Evolutionary conservation across 1,140 invertebrate species (phyloP).

Genomic region (Tribolium madens): DNA sequence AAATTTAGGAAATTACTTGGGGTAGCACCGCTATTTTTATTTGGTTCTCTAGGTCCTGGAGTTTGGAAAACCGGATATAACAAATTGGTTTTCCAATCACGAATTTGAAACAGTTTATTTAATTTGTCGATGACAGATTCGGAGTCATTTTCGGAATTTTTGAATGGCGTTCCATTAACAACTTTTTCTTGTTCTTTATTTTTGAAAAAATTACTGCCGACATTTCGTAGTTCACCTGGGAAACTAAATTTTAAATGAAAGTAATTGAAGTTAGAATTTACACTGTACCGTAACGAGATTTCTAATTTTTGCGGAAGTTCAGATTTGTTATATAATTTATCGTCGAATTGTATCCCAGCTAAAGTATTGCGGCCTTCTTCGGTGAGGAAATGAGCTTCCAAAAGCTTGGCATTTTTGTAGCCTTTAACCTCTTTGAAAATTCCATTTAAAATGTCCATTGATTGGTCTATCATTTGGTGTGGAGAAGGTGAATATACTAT

Average conservation of each 20-base stretch:
- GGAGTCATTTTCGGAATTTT: not conserved
- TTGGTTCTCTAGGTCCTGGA: slow-evolving; percentile 73
- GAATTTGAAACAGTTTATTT: not conserved
- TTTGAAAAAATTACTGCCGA: slow-evolving; percentile 64
- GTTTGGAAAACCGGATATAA: slow-evolving; percentile 76
- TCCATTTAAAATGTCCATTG: not conserved
- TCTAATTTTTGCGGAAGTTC: slow-evolving; percentile 67
- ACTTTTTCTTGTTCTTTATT: slow-evolving; percentile 48
- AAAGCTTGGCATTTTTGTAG: not conserved
- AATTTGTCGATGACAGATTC: not conserved
- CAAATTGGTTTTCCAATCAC: slow-evolving; percentile 75
- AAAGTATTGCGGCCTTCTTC: slow-evolving; percentile 58
- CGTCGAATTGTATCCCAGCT: slow-evolving; percentile 70
- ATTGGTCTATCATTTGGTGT: not conserved
- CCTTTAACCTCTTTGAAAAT: not conserved
- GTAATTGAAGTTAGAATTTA: not conserved
- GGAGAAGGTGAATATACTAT: slow-evolving; percentile 8
- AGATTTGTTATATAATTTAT: slow-evolving; percentile 64
- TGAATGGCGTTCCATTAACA: not conserved
- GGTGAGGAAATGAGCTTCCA: not conserved
- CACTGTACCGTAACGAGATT: slow-evolving; percentile 68
- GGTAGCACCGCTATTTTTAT: slow-evolving; percentile 69
- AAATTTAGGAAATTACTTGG: slow-evolving; percentile 69
- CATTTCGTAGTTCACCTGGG: slow-evolving; percentile 71
- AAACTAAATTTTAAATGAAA: slow-evolving; percentile 62